Evolutionary conservation across 2,113 vertebrate species (phyloP).

Genomic region (Daboia siamensis): DNA sequence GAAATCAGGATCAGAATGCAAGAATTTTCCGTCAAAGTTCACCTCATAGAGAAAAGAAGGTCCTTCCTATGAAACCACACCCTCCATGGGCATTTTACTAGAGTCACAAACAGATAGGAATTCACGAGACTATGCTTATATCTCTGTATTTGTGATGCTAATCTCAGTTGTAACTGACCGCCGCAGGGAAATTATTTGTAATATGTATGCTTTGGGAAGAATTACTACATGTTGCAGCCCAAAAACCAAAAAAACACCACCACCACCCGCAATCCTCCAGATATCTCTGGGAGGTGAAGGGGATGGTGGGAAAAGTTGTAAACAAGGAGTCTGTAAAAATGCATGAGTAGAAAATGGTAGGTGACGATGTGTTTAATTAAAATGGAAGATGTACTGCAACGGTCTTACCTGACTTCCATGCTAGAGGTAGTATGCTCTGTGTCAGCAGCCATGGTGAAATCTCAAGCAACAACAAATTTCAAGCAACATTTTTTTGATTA

Average conservation of each 20-base stretch:
- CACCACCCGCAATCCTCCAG: not conserved
- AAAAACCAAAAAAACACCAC: not conserved
- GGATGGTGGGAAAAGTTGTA: not conserved
- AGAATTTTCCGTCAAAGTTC: not conserved
- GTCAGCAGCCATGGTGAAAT: not conserved
- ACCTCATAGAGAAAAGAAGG: not conserved
- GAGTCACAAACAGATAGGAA: not conserved
- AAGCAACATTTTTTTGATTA: not conserved
- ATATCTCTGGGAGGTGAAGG: not conserved
- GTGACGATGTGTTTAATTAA: not conserved
- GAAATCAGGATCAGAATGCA: not conserved
- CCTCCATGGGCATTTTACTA: constrained; percentile 1
- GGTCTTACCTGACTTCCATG: not conserved
- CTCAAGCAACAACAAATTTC: not conserved
- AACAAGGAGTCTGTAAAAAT: not conserved
- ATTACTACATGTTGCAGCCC: not conserved
- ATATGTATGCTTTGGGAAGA: not conserved
- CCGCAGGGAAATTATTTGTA: not conserved
- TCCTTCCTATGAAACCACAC: not conserved
- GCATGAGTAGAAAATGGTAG: not conserved
- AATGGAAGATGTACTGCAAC: not conserved
- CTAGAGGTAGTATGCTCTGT: not conserved
- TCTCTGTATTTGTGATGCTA: constrained; percentile 7
- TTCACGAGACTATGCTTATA: not conserved
- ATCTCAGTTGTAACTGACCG: not conserved